Percentiles rank a stretch among this genome's conserved stretches.
Evolutionary conservation across 2,797 vertebrate species (phyloP).

Genomic region (Hydrocynus forskahlii): DNA sequence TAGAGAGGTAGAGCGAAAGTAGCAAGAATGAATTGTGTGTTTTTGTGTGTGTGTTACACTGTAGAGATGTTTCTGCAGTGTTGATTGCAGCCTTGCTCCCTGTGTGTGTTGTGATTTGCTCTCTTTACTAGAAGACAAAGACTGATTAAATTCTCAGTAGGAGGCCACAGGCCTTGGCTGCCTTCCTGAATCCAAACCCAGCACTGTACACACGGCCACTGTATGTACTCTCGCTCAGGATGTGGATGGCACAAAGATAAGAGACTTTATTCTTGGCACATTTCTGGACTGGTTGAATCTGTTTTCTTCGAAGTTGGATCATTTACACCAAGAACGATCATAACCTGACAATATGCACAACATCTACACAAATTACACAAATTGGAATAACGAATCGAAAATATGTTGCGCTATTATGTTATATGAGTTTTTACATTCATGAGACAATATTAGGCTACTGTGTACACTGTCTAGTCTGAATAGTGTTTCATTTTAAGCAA

Average conservation of each 20-base stretch:
- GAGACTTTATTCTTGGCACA: slow-evolving; percentile 60
- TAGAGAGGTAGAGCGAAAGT: slow-evolving; percentile 6
- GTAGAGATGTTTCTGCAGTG: slow-evolving; percentile 8
- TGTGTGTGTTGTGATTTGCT: slow-evolving; percentile 55
- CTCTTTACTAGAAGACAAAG: slow-evolving; percentile 62
- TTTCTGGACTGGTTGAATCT: slow-evolving; percentile 38
- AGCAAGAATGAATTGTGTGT: not conserved
- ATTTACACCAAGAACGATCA: too few relatives aligned
- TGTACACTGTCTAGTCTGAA: too few relatives aligned
- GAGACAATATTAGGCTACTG: too few relatives aligned
- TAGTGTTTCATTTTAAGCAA: too few relatives aligned
- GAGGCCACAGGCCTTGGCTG: slow-evolving; percentile 55
- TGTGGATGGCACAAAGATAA: slow-evolving; percentile 39
- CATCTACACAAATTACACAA: too few relatives aligned
- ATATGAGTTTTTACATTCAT: too few relatives aligned
- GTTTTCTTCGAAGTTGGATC: too few relatives aligned
- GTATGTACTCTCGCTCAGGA: slow-evolving; percentile 35
- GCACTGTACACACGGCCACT: slow-evolving; percentile 22
- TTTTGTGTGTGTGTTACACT: not conserved
- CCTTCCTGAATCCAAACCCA: slow-evolving; percentile 17
- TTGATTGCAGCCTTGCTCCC: slow-evolving; percentile 45
- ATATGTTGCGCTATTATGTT: too few relatives aligned
- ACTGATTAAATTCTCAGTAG: slow-evolving; percentile 63
- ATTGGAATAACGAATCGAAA: too few relatives aligned
- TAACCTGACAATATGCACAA: too few relatives aligned